phyloP scores from a whole-genome alignment of 1,140 invertebrate species.

The Solenopsis invicta region DNA sequence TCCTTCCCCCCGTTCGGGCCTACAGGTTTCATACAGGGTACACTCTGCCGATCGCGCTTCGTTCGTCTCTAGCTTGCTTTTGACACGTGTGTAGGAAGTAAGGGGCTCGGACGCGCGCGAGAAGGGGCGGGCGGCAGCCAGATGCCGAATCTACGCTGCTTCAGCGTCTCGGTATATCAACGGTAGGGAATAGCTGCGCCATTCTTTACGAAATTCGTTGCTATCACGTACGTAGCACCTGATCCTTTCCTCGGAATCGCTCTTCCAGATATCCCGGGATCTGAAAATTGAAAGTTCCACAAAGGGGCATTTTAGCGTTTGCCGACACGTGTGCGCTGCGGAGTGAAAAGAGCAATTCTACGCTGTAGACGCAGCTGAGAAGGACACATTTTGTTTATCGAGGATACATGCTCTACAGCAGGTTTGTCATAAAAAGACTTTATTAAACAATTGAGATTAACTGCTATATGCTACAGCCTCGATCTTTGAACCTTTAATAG shows the following conservation, averaged over 20 bases:
- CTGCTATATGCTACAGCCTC: background rate
- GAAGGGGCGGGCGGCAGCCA: constrained; percentile 65
- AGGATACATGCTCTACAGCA: constrained; percentile 50
- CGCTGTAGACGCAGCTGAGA: background rate
- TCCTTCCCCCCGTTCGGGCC: background rate
- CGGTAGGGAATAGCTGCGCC: constrained; percentile 62
- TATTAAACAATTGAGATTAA: constrained; percentile 39
- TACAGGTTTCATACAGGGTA: constrained; percentile 12
- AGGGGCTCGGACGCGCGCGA: constrained; percentile 46
- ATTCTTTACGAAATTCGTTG: constrained; percentile 62
- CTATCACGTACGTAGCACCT: constrained; percentile 84
- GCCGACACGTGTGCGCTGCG: background rate
- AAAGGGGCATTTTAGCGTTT: constrained; percentile 60
- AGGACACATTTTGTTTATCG: constrained; percentile 13
- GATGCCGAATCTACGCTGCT: constrained; percentile 68
- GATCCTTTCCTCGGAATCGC: constrained; percentile 82
- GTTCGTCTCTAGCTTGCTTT: constrained; percentile 53
- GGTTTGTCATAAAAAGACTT: constrained; percentile 30
- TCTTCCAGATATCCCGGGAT: constrained; percentile 85
- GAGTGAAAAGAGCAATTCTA: background rate
- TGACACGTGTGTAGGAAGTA: constrained; percentile 35
- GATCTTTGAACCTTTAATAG: background rate
- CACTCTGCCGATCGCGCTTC: constrained; percentile 11
- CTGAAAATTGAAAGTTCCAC: constrained; percentile 83
- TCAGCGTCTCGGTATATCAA: constrained; percentile 62